These are phyloP conservation scores for Odontomachus brunneus DNA, from an alignment of 1,140 invertebrate genomes.

Conservation along the genomic window DNA sequence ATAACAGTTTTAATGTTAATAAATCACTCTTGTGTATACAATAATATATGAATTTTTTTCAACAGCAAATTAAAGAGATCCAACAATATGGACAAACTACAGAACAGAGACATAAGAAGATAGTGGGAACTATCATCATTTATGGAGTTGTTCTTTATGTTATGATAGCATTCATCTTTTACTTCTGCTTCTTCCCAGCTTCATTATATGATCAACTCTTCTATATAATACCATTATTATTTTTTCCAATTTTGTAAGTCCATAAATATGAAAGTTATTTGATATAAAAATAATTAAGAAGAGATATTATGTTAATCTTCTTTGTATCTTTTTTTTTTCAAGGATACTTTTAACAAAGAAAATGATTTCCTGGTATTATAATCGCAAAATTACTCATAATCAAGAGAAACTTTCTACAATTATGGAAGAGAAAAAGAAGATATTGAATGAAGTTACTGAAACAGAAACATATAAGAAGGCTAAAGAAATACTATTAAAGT, in stretches of 20 bases:
- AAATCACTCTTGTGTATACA: too few species aligned
- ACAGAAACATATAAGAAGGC: slow-evolving; percentile 99
- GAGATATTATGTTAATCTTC: neutral
- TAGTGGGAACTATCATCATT: slow-evolving; percentile 92
- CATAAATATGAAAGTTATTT: slow-evolving; percentile 22
- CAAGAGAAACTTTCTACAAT: slow-evolving; percentile 91
- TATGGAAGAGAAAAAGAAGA: slow-evolving; percentile 93
- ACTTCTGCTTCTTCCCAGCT: slow-evolving; percentile 91
- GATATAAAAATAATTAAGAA: slow-evolving; percentile 14
- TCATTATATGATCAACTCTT: slow-evolving; percentile 89
- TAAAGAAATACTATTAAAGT: slow-evolving; percentile 96
- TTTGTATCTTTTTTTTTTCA: slow-evolving; percentile 81
- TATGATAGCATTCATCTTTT: slow-evolving; percentile 90
- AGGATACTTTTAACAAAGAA: slow-evolving; percentile 93
- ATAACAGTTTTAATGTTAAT: too few species aligned
- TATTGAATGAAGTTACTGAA: slow-evolving; percentile 98
- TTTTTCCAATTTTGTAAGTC: slow-evolving; percentile 93
- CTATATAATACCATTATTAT: slow-evolving; percentile 90
- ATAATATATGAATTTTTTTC: slow-evolving; percentile 70
- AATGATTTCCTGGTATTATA: slow-evolving; percentile 94
- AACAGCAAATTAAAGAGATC: slow-evolving; percentile 91
- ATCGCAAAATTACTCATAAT: slow-evolving; percentile 92
- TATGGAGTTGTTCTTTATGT: slow-evolving; percentile 93
- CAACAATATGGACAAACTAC: slow-evolving; percentile 92
- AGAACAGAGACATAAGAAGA: slow-evolving; percentile 91